phyloP scores from a whole-genome alignment of 2,113 vertebrate genomes.

The Mus musculus region DNA sequence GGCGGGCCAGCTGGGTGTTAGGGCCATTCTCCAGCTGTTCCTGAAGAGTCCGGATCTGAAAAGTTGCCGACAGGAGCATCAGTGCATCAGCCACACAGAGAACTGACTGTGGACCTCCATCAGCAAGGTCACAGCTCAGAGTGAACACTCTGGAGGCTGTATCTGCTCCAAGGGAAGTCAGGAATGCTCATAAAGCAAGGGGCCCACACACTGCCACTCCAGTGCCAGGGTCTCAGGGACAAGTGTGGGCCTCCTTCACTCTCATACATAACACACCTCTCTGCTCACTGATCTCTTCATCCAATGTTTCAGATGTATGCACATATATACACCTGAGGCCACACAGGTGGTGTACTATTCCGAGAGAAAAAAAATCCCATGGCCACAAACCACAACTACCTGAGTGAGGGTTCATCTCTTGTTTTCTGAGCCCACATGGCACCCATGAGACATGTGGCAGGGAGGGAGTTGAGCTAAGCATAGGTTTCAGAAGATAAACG shows the following conservation, averaged over 20 bases:
- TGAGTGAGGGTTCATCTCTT: neutral
- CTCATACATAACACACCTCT: neutral
- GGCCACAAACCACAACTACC: neutral
- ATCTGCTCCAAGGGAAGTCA: neutral
- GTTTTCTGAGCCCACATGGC: neutral
- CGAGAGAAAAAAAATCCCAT: neutral
- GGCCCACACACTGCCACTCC: neutral
- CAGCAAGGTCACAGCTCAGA: neutral
- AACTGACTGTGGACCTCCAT: neutral
- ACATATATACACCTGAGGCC: neutral
- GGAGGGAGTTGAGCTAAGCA: neutral
- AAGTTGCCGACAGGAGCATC: neutral
- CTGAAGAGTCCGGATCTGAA: conserved; percentile 92
- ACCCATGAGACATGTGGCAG: accelerated
- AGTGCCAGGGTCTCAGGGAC: neutral
- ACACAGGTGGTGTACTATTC: neutral
- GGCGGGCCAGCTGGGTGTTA: conserved; percentile 92
- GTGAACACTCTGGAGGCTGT: neutral
- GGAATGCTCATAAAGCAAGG: neutral
- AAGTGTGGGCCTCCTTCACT: neutral
- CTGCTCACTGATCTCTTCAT: neutral
- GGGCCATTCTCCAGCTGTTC: conserved; percentile 97
- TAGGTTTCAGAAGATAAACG: neutral
- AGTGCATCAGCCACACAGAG: neutral
- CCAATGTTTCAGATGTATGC: neutral